Percentiles rank a stretch among this genome's conserved stretches.
Conservation (phyloP, 2,113 vertebrate species). For the Macrotus californicus region DNA sequence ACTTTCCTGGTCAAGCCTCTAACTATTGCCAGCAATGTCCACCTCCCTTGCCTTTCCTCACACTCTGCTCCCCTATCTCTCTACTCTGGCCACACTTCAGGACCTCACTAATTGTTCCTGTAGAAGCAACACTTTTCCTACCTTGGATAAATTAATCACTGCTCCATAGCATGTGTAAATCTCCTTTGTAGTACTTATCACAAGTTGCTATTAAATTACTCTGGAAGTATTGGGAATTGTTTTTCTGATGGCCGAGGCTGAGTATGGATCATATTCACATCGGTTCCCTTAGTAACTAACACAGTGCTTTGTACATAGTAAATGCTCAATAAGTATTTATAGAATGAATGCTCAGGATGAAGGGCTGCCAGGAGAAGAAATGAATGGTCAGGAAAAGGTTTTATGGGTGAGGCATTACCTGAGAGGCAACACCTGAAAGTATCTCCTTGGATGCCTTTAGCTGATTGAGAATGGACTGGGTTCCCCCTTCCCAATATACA, state of each 20-base stretch:
- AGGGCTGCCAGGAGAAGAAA: neutral
- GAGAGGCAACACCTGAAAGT: neutral
- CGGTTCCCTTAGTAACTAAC: neutral
- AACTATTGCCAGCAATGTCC: neutral
- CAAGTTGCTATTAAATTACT: neutral
- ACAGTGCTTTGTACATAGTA: neutral
- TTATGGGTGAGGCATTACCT: neutral
- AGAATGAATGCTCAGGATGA: neutral
- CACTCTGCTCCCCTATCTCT: neutral
- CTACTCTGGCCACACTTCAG: neutral
- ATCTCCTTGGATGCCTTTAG: neutral
- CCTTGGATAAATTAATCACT: neutral
- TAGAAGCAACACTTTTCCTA: neutral
- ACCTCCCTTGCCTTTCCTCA: neutral
- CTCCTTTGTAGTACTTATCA: neutral
- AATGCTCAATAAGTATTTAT: neutral
- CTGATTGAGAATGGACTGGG: neutral
- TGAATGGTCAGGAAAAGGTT: fast-evolving
- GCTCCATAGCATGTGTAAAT: neutral
- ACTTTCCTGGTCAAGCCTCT: neutral
- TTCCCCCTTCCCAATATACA: neutral
- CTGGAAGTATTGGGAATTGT: neutral
- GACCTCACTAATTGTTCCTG: neutral
- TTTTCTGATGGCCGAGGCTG: neutral
- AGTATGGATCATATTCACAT: neutral